Conservation (phyloP, 2,797 vertebrate species). For the Peromyscus nudipes region DNA sequence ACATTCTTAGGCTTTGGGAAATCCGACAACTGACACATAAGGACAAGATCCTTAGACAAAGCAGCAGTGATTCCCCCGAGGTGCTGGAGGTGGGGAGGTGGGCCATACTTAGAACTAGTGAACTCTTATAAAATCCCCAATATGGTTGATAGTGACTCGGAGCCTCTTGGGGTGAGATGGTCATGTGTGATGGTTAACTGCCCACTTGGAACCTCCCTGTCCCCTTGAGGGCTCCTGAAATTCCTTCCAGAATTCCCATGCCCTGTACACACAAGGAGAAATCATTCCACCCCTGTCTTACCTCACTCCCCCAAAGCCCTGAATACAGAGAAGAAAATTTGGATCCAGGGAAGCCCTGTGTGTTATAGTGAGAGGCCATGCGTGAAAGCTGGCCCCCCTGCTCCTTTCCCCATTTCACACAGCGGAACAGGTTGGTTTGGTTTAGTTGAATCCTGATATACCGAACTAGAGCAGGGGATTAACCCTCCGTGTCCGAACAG, state of each 20-base stretch:
- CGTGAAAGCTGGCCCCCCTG: background rate
- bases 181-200: background rate
- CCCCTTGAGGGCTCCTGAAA: background rate
- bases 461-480: conserved; percentile 8
- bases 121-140: background rate
- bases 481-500: background rate
- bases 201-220: background rate
- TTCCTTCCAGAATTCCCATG: background rate
- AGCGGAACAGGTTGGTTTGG: background rate
- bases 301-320: background rate
- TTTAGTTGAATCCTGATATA: background rate
- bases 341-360: background rate
- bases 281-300: background rate
- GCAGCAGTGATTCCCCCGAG: background rate
- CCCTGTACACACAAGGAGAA: background rate
- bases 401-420: background rate
- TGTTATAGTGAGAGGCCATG: no score
- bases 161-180: background rate
- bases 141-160: background rate
- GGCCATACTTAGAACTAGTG: conserved; percentile 1
- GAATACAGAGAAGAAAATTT: conserved; percentile 7
- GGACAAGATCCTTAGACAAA: conserved; percentile 3
- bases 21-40: background rate
- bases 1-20: background rate
- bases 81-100: background rate